Base-by-base conservation (phyloP, 1,140 invertebrate species). In the Ceratosolen solmsi region DNA sequence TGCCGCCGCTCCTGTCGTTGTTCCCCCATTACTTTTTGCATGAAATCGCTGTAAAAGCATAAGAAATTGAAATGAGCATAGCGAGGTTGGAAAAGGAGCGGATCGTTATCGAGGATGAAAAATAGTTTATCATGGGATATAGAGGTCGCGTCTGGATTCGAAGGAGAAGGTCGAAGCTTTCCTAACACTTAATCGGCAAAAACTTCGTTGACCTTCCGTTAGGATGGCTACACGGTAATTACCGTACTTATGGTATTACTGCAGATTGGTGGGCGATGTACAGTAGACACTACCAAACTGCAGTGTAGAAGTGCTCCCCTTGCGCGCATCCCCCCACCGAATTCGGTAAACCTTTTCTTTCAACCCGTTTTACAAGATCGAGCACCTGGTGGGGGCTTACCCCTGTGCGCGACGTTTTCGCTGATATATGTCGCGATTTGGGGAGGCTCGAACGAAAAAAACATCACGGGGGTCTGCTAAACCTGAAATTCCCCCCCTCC, bases 381-480 rank as follows among this genome's bases (percentile, higher is more conserved):
- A 58, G 83, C 84, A 86, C 85, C 84, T 86, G 85, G 84, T 83
- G 76, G 83, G 7, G 76, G 79, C 83, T 83, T 83, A 81, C 79
- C 84, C 84, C 82, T 84, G 20, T 38, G 70, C 3, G n/a, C 84
- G 83, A 84, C 84, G 83, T 84, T 85, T 84, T 80, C 82, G 82
- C 80, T 87, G 85, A 87, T 87, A 85, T 85, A 87, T 85, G 85
- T 85, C 84, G 84, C 86, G 86, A 84, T 85, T 84, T 84, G 83
- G 83, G 85, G 84, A 85, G 41, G 70, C 51, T 15, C 63, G 11
- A 36, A 22, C 22, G 36, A 36, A 74, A 72, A 74, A 72, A 36
- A 73, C 22, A 1, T 51, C 9, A 60, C 17, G 73, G 36, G 3
- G 41, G 41, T 68, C 20, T 68, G 63, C 33, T 38, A 75, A 81